Evolutionary conservation across 2,888 invertebrate species (phyloP).

Genomic region (Lasioglossum calceatum): DNA sequence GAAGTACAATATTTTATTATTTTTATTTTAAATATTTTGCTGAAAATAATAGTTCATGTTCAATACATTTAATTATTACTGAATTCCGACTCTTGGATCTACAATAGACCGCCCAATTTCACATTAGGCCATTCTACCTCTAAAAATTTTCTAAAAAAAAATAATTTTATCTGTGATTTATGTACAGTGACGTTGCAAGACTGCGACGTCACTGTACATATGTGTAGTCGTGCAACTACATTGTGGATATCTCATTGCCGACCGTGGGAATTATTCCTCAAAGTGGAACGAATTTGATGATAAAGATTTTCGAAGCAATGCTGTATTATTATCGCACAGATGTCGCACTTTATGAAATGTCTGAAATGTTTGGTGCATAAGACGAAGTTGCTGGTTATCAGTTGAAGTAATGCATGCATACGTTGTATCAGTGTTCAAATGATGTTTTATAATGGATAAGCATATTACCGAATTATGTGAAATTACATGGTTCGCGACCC

Average conservation of each 20-base stretch:
- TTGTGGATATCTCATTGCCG: not conserved
- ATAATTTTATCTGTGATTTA: not conserved
- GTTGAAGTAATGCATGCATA: not conserved
- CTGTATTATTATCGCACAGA: constrained; percentile 21
- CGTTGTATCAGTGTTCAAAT: not conserved
- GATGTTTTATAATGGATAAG: not conserved
- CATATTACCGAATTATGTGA: not conserved
- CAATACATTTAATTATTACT: too few species aligned
- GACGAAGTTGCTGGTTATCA: not conserved
- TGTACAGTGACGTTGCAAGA: not conserved
- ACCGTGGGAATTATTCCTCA: not conserved
- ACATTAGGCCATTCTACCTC: not conserved
- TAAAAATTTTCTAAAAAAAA: not conserved
- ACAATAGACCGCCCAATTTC: not conserved
- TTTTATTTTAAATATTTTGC: too few species aligned
- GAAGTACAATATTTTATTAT: too few species aligned
- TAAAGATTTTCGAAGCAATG: constrained; percentile 4
- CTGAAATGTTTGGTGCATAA: constrained; percentile 25
- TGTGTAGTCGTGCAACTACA: not conserved
- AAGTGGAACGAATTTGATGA: not conserved
- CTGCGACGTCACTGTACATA: not conserved
- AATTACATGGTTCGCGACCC: not conserved
- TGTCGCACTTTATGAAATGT: constrained; percentile 29
- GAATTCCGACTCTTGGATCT: not conserved
- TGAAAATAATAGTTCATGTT: too few species aligned